phyloP scores from a whole-genome alignment of 2,113 vertebrate species.

The Zosterops pallidus region DNA sequence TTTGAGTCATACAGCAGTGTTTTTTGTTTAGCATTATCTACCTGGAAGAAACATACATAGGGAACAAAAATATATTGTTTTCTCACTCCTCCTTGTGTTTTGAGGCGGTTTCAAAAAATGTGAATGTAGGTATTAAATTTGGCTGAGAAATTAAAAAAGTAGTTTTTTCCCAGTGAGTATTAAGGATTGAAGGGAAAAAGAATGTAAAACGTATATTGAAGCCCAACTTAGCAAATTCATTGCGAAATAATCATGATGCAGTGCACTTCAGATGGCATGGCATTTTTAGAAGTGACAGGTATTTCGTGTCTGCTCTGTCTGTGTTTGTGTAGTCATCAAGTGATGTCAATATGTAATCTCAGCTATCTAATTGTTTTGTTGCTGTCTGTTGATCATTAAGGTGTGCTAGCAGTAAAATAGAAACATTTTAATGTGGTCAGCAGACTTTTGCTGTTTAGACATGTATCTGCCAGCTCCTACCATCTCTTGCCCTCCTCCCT shows the following conservation, averaged over 20 bases:
- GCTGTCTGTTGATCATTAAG: neutral
- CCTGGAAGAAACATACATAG: neutral
- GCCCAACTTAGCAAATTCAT: neutral
- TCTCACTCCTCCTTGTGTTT: neutral
- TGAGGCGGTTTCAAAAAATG: neutral
- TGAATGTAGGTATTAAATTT: neutral
- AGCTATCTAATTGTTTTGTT: neutral
- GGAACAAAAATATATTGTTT: neutral
- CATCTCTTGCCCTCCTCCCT: neutral
- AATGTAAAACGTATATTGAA: neutral
- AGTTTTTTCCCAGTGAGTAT: neutral
- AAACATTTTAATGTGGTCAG: neutral
- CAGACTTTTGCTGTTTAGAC: neutral
- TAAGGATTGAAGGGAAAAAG: neutral
- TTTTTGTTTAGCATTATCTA: neutral
- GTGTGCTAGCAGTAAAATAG: neutral
- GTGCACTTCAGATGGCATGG: neutral
- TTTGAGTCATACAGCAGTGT: neutral
- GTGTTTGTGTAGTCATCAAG: neutral
- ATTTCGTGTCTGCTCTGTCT: neutral
- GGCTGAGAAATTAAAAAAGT: neutral
- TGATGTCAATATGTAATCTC: neutral
- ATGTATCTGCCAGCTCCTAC: neutral
- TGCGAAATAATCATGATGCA: neutral
- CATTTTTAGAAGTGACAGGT: neutral